phyloP scores from a whole-genome alignment of 1,140 invertebrate species.

The Brachionus koreanus region DNA sequence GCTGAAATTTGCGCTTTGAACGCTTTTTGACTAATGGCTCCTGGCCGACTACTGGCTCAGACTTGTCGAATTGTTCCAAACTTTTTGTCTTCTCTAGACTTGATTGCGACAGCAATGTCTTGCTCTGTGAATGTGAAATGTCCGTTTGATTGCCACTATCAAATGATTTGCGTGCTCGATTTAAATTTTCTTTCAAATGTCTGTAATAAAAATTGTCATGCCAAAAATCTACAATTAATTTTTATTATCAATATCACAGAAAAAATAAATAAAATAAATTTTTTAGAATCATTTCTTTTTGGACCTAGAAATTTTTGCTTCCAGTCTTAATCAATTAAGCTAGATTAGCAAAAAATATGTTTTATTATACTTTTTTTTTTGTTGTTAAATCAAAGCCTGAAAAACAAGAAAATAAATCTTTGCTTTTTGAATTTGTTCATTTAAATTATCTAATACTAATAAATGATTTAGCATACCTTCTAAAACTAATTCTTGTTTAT shows the following conservation, averaged over 20 bases:
- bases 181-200: not conserved
- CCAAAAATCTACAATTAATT: slow-evolving; percentile 11
- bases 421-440: not conserved
- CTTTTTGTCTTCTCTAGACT: not conserved
- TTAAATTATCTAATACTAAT: not conserved
- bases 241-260: not conserved
- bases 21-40: not conserved
- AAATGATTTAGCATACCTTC: not conserved
- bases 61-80: not conserved
- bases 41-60: not conserved
- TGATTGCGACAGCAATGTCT: not conserved
- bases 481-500: too few species aligned
- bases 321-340: not conserved
- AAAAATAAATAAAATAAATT: not conserved
- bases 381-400: not conserved
- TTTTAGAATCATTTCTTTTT: not conserved
- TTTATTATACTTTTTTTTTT: not conserved
- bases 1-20: not conserved
- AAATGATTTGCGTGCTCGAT: not conserved
- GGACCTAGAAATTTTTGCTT: not conserved
- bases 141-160: not conserved
- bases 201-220: not conserved
- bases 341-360: not conserved
- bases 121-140: not conserved
- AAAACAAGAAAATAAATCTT: not conserved